Evolutionary conservation across 2,888 invertebrate species (phyloP), one percentile per base, ranked within the genome.

Genomic region (Leuctra nigra): DNA sequence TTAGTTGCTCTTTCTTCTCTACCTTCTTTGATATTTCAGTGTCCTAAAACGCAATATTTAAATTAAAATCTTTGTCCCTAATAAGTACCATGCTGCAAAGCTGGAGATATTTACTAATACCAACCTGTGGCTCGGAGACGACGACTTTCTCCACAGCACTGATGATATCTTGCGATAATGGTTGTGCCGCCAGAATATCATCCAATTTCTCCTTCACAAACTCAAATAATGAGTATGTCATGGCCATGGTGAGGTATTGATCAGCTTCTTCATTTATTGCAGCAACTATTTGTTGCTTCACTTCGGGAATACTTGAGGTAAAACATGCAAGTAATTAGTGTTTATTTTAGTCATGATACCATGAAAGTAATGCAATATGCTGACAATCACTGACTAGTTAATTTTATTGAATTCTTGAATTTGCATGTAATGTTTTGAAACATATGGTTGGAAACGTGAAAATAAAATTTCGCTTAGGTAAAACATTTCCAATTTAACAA

Each of bases 191-290:
- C 7, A 91, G 74, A 54, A 95, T 70, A 53, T 86, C 84, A 0
- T 82, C 73, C 29, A 83, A 77, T 66, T 85, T 86, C 69, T 96
- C 95, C 70, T 92, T 92, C 14, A 91, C 77, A 70, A 84, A 90
- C 73, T 97, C 95, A 70, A 97, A 92, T 54, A 97, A 72, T 0
- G 93, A 90, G 68, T 92, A 97, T 0, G 94, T 96, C 93, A 95
- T 94, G 2, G 93, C 92, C 74, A 86, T 87, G 1, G 93, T 95
- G 14, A 92, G 66, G 79, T 88, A 87, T 65, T 88, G 86, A 38
- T 88, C 83, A 0, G 89, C 89, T 71, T 92, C 91, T 11, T 77
- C 74, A 13, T 75, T 74, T 0, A 91, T 72, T 53, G 78, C 75
- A 7, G 75, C 69, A 11, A 79, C 67, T 59, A 93, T 81, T 68